phyloP scores from a whole-genome alignment of 2,113 vertebrate genomes.

The Burhinus bistriatus region DNA sequence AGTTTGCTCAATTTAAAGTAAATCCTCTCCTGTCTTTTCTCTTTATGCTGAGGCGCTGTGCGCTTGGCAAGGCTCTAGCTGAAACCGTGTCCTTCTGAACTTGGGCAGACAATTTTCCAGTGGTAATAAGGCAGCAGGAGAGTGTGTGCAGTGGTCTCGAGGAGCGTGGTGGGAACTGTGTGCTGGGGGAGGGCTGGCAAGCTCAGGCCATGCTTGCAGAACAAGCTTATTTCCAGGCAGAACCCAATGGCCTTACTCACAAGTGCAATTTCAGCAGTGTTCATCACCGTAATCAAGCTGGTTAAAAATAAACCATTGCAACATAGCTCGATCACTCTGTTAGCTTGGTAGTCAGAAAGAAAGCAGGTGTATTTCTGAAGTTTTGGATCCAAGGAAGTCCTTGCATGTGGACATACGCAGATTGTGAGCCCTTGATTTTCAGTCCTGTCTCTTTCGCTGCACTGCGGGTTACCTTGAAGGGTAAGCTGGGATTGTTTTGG shows the following conservation, averaged over 20 bases:
- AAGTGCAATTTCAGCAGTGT: neutral
- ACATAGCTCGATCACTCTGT: fast-evolving
- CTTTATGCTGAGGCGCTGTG: neutral
- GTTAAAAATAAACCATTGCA: neutral
- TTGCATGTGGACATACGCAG: neutral
- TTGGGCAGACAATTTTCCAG: neutral
- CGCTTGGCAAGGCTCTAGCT: neutral
- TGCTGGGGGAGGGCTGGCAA: neutral
- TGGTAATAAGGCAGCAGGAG: neutral
- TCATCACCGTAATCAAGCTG: neutral
- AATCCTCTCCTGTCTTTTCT: conserved; percentile 6
- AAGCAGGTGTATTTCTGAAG: neutral
- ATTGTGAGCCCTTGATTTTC: neutral
- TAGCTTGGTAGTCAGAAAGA: neutral
- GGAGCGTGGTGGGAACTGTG: neutral
- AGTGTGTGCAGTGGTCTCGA: neutral
- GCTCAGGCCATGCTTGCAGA: neutral
- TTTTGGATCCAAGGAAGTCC: neutral
- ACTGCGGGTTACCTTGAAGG: neutral
- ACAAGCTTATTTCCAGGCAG: neutral
- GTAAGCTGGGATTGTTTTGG: neutral
- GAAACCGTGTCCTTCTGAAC: neutral
- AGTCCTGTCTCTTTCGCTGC: neutral
- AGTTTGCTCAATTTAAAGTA: neutral
- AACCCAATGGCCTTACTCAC: neutral